Evolutionary conservation across 2,113 vertebrate genomes (phyloP).

Genomic region (Gymnobelideus leadbeateri): DNA sequence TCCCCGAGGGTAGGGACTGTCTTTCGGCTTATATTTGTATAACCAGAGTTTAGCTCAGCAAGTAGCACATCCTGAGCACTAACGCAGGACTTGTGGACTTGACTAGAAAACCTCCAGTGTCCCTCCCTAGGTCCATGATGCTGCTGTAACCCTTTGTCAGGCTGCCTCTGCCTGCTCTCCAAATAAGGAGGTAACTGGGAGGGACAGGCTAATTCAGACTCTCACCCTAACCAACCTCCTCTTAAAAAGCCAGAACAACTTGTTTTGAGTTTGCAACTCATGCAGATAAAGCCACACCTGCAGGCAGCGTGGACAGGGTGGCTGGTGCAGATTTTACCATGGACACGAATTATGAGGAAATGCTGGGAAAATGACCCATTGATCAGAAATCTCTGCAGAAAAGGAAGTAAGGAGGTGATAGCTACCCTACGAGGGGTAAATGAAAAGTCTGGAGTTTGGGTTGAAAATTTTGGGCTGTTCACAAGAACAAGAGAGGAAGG

Average conservation of each 20-base stretch:
- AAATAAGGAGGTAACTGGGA: conserved; percentile 2
- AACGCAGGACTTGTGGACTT: too few species aligned
- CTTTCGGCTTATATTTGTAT: background rate
- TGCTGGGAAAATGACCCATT: background rate
- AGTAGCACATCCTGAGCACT: too few species aligned
- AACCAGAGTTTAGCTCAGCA: too few species aligned
- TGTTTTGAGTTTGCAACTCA: background rate
- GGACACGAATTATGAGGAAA: background rate
- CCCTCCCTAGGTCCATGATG: too few species aligned
- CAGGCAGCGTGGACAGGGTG: background rate
- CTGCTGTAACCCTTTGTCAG: too few species aligned
- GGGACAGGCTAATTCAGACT: background rate
- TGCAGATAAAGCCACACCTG: background rate
- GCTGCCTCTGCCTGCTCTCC: background rate
- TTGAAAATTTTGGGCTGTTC: background rate
- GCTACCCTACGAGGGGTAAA: background rate
- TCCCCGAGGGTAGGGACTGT: background rate
- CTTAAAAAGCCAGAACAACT: background rate
- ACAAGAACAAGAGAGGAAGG: background rate
- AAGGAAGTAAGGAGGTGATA: background rate
- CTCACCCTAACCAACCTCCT: background rate
- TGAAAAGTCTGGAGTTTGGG: background rate
- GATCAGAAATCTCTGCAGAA: background rate
- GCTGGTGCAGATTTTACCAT: background rate
- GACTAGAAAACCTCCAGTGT: too few species aligned